Percentiles rank a stretch among this genome's conserved stretches.
Evolutionary conservation across 2,113 vertebrate genomes (phyloP).

Genomic region (Bos javanicus): DNA sequence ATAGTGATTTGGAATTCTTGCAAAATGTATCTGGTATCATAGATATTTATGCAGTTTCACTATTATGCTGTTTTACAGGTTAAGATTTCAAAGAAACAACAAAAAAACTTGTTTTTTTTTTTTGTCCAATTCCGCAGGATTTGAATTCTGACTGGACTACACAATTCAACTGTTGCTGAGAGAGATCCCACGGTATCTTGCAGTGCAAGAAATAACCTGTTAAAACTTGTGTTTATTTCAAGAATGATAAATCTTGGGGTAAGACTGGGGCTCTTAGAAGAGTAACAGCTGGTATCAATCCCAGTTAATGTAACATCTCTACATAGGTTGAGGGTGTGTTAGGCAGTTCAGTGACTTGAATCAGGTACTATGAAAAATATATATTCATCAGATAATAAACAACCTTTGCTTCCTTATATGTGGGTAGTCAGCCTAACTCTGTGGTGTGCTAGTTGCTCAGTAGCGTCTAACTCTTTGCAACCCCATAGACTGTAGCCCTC

Average conservation of each 20-base stretch:
- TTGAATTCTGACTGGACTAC: not conserved
- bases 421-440: not conserved
- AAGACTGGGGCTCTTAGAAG: not conserved
- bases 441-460: not conserved
- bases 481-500: not conserved
- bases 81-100: not conserved
- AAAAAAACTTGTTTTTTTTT: not conserved
- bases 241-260: not conserved
- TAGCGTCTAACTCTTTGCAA: not conserved
- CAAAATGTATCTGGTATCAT: conserved; percentile 23
- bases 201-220: not conserved
- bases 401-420: not conserved
- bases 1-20: conserved; percentile 51
- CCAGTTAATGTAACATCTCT: not conserved
- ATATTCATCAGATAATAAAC: not conserved
- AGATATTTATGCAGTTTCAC: conserved; percentile 46
- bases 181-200: not conserved
- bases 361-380: not conserved
- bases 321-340: not conserved
- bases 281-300: not conserved
- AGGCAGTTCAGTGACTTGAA: not conserved
- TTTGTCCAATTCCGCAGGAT: not conserved
- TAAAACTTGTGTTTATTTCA: not conserved
- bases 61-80: conserved; percentile 71
- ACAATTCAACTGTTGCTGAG: not conserved